Conservation (phyloP, 2,797 vertebrate species). For the Sebastes matsubarae region DNA sequence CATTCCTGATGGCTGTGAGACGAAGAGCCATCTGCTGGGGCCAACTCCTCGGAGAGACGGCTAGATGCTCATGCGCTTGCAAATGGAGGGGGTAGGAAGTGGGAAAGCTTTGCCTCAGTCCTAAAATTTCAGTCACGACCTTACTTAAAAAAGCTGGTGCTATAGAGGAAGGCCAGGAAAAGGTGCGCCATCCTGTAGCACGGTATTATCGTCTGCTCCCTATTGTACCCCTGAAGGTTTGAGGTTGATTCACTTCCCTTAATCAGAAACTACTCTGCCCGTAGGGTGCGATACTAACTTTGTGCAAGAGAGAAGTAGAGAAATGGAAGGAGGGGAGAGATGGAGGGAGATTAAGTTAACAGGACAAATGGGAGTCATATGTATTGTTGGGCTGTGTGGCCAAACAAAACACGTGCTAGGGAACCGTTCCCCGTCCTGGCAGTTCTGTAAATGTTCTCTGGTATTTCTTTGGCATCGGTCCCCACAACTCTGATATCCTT, state of each 20-base stretch:
- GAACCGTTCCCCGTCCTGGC: slow-evolving; percentile 46
- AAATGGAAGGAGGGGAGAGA: slow-evolving; percentile 2
- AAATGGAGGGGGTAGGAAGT: slow-evolving; percentile 19
- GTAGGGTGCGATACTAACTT: slow-evolving; percentile 44
- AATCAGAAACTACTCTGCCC: slow-evolving; percentile 62
- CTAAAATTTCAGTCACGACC: slow-evolving; percentile 39
- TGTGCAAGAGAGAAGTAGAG: slow-evolving; percentile 22
- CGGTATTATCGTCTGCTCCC: slow-evolving; percentile 43
- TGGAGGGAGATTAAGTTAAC: slow-evolving; percentile 55
- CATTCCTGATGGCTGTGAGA: slow-evolving; percentile 47
- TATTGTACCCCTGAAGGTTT: slow-evolving; percentile 54
- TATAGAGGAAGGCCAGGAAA: slow-evolving; percentile 52
- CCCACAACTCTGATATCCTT: slow-evolving; percentile 38
- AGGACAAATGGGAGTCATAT: slow-evolving; percentile 64
- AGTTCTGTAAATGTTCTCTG: slow-evolving; percentile 43
- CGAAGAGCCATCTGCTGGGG: slow-evolving; percentile 35
- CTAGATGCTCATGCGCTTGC: slow-evolving; percentile 35
- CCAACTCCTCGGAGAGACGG: slow-evolving; percentile 39
- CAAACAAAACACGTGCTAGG: slow-evolving; percentile 61
- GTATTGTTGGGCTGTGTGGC: slow-evolving; percentile 46
- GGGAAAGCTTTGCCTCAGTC: slow-evolving; percentile 21
- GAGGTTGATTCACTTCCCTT: slow-evolving; percentile 66
- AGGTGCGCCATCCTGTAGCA: slow-evolving; percentile 62
- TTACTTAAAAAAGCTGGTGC: slow-evolving; percentile 27
- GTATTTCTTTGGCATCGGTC: slow-evolving; percentile 55